Base-by-base conservation (phyloP, 2,888 invertebrate genomes). In the Linyphia triangularis region DNA sequence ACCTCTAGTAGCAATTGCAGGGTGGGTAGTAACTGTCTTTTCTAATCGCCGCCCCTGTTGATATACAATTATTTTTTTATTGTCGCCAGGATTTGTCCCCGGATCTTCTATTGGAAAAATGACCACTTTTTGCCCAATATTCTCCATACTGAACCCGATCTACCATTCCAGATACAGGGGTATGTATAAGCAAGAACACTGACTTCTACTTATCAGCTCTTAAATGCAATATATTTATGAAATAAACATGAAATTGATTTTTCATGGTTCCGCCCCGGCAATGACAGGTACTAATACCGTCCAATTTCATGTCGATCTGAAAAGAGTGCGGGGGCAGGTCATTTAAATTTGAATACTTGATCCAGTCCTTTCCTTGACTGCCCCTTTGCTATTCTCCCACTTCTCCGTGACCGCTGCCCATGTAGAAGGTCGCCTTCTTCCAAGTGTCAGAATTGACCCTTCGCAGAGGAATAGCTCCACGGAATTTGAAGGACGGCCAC, bases 321-420 rank as follows among this genome's bases (percentile, higher is more conserved):
- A 13, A 30, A 59, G n/a, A n/a, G n/a, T 33, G 33, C 33, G 33
- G 33, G 33, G 33, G 33, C 33, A 33, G 33, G 33, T 9, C 4
- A 33, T 33, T 33, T 33, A 33, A 33, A 33, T 33, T 33, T 33
- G 33, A 33, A 33, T 33, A 4, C n/a, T n/a, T 65, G 73, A 57
- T 75, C 13, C 24, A n/a, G n/a, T 13, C 69, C 57, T 81, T 16
- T 33, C 81, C 81, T 59, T 81, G 81, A 81, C 81, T 69, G 69
- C 7, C 26, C 26, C 13, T 63, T 16, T 57, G 6, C 57, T 57
- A n/a, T 57, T 57, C 19, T 2, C 16, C 5, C 57, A 5, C 5
- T 69, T 69, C 37, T 40, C 33, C 22, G 16, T 22, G 37, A 33
- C 33, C 33, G 33, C 5, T 33, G 33, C 5, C 33, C 33, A 33